Conservation (phyloP, 2,113 vertebrate species). For the Panurus biarmicus region DNA sequence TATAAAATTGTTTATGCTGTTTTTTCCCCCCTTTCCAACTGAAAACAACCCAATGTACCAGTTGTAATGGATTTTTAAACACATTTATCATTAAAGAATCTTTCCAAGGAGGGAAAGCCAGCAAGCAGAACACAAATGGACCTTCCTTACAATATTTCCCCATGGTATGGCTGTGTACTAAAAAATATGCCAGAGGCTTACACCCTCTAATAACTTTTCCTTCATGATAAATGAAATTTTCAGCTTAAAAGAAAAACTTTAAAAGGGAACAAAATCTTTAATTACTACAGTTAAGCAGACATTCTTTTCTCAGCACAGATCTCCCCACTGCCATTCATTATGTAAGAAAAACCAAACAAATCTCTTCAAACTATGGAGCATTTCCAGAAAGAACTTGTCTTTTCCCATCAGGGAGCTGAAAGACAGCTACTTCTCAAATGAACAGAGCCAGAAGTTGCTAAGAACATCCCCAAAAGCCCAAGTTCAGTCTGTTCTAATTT, state of each 20-base stretch:
- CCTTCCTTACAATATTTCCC: background rate
- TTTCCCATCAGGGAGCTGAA: background rate
- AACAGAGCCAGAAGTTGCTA: background rate
- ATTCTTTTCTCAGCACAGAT: background rate
- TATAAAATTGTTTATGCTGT: conserved; percentile 39
- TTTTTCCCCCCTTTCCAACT: background rate
- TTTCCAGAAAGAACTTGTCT: background rate
- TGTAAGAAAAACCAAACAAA: background rate
- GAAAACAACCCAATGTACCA: conserved; percentile 16
- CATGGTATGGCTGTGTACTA: background rate
- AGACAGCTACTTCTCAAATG: background rate
- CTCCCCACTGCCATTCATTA: background rate
- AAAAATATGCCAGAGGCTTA: background rate
- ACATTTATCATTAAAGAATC: conserved; percentile 13
- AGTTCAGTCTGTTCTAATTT: background rate
- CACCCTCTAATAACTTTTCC: background rate
- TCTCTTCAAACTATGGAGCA: background rate
- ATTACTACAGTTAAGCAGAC: background rate
- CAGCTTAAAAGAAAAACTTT: background rate
- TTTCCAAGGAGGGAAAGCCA: background rate
- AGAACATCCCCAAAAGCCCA: background rate
- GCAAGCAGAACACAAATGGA: background rate
- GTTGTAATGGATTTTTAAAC: conserved; percentile 46
- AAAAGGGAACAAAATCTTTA: background rate
- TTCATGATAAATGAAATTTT: background rate